These are phyloP conservation scores for Ptyas mucosa DNA, from an alignment of 2,113 vertebrate species.

Conservation along the genomic window DNA sequence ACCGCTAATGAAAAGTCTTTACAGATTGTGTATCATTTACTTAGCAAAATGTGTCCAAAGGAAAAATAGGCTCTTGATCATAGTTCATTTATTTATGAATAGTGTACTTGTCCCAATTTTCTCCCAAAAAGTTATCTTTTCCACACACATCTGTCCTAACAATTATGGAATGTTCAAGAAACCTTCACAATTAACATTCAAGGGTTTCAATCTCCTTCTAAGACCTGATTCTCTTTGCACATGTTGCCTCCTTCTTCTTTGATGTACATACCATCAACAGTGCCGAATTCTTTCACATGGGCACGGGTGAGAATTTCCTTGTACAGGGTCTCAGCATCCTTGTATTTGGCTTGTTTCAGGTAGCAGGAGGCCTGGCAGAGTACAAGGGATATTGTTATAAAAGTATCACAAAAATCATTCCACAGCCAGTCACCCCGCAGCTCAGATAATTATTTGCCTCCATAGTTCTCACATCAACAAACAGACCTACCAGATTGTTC, in stretches of 20 bases:
- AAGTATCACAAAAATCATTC: not conserved
- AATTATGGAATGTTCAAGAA: not conserved
- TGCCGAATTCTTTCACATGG: slow-evolving; percentile 97
- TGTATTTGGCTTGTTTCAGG: slow-evolving; percentile 96
- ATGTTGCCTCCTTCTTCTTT: not conserved
- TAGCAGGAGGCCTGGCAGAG: slow-evolving; percentile 89
- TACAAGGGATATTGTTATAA: slow-evolving; percentile 32
- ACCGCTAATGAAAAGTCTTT: not conserved
- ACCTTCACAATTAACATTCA: not conserved
- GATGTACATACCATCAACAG: slow-evolving; percentile 88
- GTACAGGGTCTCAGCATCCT: slow-evolving; percentile 92
- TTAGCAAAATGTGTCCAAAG: not conserved
- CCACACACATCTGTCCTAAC: not conserved
- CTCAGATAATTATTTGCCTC: not conserved
- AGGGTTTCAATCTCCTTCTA: not conserved
- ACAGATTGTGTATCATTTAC: not conserved
- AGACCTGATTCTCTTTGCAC: not conserved
- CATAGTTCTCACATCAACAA: not conserved
- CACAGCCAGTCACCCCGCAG: not conserved
- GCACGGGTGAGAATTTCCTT: slow-evolving; percentile 98
- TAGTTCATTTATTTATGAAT: not conserved
- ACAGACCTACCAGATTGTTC: slow-evolving; percentile 88
- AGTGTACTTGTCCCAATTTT: not conserved
- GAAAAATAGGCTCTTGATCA: not conserved
- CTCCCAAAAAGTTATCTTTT: not conserved